Conservation (phyloP, 1,140 invertebrate species). For the Trichonephila inaurata region DNA sequence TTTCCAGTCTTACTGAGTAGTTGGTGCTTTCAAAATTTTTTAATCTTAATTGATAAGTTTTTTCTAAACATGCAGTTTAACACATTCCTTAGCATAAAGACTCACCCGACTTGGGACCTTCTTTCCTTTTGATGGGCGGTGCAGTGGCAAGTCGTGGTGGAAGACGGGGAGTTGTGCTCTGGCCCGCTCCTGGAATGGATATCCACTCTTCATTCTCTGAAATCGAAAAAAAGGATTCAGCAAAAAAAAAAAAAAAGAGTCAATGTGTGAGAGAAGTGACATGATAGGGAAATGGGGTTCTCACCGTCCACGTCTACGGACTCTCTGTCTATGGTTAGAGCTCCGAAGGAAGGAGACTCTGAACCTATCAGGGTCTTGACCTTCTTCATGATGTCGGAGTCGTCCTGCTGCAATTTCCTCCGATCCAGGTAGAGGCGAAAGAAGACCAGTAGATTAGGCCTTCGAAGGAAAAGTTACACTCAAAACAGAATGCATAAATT, state of each 20-base stretch:
- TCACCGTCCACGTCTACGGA: constrained; percentile 65
- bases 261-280: too few relatives aligned
- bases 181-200: background rate
- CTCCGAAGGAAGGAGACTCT: constrained; percentile 30
- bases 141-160: background rate
- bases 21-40: too few relatives aligned
- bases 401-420: constrained; percentile 85
- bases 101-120: background rate
- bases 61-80: too few relatives aligned
- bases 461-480: background rate
- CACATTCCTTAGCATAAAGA: background rate
- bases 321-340: constrained; percentile 31
- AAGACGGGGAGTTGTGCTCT: background rate
- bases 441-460: constrained; percentile 84
- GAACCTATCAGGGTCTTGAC: background rate
- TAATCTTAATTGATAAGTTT: too few relatives aligned
- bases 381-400: constrained; percentile 80
- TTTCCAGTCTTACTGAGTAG: too few relatives aligned
- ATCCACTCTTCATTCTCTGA: constrained; percentile 67
- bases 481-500: background rate
- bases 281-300: too few relatives aligned
- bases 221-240: background rate
- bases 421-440: constrained; percentile 88
- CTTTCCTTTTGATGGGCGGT: background rate
- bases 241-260: background rate